Evolutionary conservation across 2,113 vertebrate species (phyloP).

Genomic region (Amphiprion ocellaris): DNA sequence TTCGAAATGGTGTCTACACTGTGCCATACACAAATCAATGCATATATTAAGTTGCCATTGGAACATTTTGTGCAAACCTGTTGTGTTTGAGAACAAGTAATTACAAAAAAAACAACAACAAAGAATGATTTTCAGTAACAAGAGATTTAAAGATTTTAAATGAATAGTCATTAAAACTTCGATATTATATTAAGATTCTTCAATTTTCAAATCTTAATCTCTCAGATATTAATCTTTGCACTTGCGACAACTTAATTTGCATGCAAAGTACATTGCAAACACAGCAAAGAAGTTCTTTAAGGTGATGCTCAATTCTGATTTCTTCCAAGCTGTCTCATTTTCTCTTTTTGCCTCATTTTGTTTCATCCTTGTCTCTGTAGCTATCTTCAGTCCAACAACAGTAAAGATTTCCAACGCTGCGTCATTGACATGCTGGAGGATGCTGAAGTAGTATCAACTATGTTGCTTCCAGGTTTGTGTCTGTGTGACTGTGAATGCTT

Average conservation of each 20-base stretch:
- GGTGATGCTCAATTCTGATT: background rate
- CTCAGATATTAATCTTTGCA: too few relatives aligned
- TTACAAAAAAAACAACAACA: background rate
- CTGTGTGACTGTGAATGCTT: background rate
- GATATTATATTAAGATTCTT: too few relatives aligned
- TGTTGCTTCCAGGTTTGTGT: conserved; percentile 92
- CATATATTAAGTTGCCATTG: background rate
- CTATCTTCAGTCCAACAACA: conserved; percentile 91
- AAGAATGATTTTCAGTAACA: too few relatives aligned
- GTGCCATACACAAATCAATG: background rate
- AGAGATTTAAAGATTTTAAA: too few relatives aligned
- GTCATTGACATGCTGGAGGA: conserved; percentile 90
- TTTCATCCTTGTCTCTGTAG: conserved; percentile 69
- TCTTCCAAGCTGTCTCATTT: background rate
- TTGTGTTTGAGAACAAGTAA: background rate
- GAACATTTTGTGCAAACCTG: background rate
- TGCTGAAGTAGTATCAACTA: conserved; percentile 92
- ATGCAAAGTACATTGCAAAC: too few relatives aligned
- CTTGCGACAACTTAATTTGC: too few relatives aligned
- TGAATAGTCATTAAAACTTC: too few relatives aligned
- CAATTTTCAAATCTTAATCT: too few relatives aligned
- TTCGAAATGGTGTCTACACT: background rate
- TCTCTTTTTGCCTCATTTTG: background rate
- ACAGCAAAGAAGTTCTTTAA: background rate
- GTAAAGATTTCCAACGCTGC: conserved; percentile 92